A percentile compares a stretch with the other conserved stretches of the same genome.
Conservation (phyloP, 2,113 vertebrate genomes). For the Pampusana beccarii region DNA sequence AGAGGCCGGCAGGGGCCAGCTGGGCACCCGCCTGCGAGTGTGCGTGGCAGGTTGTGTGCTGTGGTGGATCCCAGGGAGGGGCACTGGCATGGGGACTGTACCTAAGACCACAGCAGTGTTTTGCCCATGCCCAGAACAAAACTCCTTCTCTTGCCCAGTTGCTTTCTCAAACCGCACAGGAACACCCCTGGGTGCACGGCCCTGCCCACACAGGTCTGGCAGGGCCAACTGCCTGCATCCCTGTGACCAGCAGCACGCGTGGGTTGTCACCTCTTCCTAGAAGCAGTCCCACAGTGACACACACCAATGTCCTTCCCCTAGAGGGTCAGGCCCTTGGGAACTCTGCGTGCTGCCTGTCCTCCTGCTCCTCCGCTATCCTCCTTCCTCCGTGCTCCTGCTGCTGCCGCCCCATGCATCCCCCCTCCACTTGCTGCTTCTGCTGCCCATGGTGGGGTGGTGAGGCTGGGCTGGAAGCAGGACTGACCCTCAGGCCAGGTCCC, state of each 20-base stretch:
- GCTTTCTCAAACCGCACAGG: background rate
- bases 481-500: background rate
- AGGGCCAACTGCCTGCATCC: background rate
- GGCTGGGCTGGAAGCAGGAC: constrained; percentile 28
- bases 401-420: accelerated
- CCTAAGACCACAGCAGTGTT: background rate
- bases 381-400: background rate
- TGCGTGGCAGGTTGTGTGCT: background rate
- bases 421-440: background rate
- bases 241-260: background rate
- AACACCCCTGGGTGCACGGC: background rate
- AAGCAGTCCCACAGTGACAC: background rate
- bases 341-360: accelerated
- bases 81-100: too few relatives aligned
- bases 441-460: background rate
- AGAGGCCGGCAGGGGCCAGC: background rate
- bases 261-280: background rate
- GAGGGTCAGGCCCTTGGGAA: background rate
- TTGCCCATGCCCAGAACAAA: accelerated
- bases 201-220: background rate
- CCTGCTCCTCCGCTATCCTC: background rate
- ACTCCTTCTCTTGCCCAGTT: background rate
- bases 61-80: background rate
- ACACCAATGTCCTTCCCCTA: background rate
- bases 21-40: accelerated